Evolutionary conservation across 2,113 vertebrate genomes (phyloP).

Genomic region (Forbesichthys agassizii): DNA sequence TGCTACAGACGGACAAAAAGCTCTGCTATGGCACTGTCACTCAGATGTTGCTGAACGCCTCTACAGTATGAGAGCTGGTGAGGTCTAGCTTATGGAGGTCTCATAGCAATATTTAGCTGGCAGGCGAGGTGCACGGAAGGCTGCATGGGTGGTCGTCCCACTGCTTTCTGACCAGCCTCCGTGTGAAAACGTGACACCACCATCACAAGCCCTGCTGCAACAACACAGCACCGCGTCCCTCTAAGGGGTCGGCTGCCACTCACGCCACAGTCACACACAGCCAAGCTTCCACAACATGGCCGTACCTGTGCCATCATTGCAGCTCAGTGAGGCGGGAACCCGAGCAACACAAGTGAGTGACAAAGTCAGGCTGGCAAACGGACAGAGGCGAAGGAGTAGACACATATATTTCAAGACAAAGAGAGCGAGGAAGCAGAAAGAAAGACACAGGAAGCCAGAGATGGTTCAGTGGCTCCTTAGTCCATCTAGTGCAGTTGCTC

Average conservation of each 20-base stretch:
- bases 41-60: no score
- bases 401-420: slow-evolving; percentile 36
- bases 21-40: no score
- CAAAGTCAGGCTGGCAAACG: not conserved
- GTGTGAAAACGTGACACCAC: slow-evolving; percentile 63
- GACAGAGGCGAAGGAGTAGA: not conserved
- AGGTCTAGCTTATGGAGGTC: slow-evolving; percentile 33
- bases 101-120: slow-evolving; percentile 64
- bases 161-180: slow-evolving; percentile 47
- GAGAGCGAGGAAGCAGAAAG: slow-evolving; percentile 9
- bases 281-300: not conserved
- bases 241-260: slow-evolving; percentile 67
- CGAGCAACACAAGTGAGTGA: not conserved
- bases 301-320: not conserved
- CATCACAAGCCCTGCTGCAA: slow-evolving; percentile 60
- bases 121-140: slow-evolving; percentile 16
- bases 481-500: slow-evolving; percentile 22
- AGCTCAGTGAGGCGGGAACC: not conserved
- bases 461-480: slow-evolving; percentile 41
- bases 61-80: slow-evolving; percentile 19
- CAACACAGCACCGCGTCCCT: slow-evolving; percentile 57
- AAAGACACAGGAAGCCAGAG: slow-evolving; percentile 23
- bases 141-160: slow-evolving; percentile 66
- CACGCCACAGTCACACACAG: slow-evolving; percentile 30
- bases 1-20: not conserved